phyloP scores from a whole-genome alignment of 2,888 invertebrate species.

The Ectobius pallidus region DNA sequence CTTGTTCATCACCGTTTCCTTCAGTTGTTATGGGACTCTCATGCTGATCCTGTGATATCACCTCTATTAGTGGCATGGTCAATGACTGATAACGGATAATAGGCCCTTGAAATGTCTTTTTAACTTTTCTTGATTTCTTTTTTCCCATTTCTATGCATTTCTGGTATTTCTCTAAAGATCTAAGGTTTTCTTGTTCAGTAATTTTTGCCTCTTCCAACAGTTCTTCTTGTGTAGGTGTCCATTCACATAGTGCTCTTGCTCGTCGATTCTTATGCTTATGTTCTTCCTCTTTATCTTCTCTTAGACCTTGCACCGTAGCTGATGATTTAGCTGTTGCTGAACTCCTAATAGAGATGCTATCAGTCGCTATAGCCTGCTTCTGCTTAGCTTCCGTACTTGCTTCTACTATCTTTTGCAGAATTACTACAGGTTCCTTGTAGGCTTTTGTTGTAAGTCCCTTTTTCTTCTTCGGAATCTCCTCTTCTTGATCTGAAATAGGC shows the following conservation, averaged over 20 bases:
- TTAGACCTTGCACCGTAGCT: constrained; percentile 79
- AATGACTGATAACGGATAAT: constrained; percentile 79
- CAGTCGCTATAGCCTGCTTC: constrained; percentile 52
- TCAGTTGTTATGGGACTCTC: constrained; percentile 46
- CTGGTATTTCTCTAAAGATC: constrained; percentile 90
- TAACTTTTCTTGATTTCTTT: constrained; percentile 82
- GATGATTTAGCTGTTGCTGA: constrained; percentile 87
- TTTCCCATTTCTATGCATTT: constrained; percentile 93
- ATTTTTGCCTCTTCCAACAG: constrained; percentile 90
- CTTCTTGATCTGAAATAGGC: constrained; percentile 82
- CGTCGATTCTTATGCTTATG: constrained; percentile 71
- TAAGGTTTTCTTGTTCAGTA: constrained; percentile 91
- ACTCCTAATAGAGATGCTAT: constrained; percentile 80
- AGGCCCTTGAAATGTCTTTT: constrained; percentile 79
- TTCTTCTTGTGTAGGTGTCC: constrained; percentile 90
- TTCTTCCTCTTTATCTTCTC: constrained; percentile 73
- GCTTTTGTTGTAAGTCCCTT: constrained; percentile 79
- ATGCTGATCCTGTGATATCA: constrained; percentile 48
- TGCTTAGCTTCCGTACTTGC: constrained; percentile 37
- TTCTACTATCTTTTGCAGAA: constrained; percentile 41
- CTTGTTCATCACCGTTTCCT: constrained; percentile 47
- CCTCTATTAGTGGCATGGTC: constrained; percentile 72
- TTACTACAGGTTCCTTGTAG: constrained; percentile 65
- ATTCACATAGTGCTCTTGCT: constrained; percentile 60
- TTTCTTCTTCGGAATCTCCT: constrained; percentile 69